A percentile compares a stretch with the other conserved stretches of the same genome.
phyloP scores from a whole-genome alignment of 2,113 vertebrate genomes.

The Brachyhypopomus occidentalis region DNA sequence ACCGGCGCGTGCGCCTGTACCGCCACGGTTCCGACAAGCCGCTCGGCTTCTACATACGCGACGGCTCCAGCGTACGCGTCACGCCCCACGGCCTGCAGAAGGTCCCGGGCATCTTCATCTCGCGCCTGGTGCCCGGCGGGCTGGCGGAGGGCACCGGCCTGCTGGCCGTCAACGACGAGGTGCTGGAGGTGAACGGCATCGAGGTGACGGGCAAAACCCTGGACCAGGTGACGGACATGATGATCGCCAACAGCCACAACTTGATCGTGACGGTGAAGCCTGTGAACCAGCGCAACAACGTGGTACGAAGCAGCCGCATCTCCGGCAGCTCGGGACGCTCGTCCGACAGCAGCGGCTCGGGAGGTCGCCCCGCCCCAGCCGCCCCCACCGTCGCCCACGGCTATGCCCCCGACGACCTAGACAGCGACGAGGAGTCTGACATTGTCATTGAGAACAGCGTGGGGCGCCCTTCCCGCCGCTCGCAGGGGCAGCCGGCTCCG shows the following conservation, averaged over 20 bases:
- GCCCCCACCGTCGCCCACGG: conserved; percentile 74
- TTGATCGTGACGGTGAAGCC: conserved; percentile 97
- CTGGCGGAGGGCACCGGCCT: conserved; percentile 95
- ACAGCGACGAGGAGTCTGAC: conserved; percentile 93
- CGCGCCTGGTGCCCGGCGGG: conserved; percentile 93
- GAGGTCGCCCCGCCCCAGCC: conserved; percentile 80
- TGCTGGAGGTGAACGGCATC: conserved; percentile 98
- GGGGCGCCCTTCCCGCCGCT: conserved; percentile 77
- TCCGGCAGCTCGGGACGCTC: conserved; percentile 90
- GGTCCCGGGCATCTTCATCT: conserved; percentile 97
- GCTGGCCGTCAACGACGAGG: conserved; percentile 97
- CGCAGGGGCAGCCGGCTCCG: conserved; percentile 52
- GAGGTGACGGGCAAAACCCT: conserved; percentile 95
- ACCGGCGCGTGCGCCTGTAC: conserved; percentile 90
- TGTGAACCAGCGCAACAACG: conserved; percentile 96
- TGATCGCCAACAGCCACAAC: conserved; percentile 99
- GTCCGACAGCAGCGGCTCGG: conserved; percentile 83
- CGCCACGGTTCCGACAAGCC: conserved; percentile 94
- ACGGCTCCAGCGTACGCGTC: conserved; percentile 92
- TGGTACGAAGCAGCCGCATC: conserved; percentile 87
- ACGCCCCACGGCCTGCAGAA: conserved; percentile 95
- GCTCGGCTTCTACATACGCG: conserved; percentile 95
- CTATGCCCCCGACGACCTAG: conserved; percentile 88
- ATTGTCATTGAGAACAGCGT: conserved; percentile 91
- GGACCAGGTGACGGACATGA: conserved; percentile 99